These are phyloP conservation scores for Calliscelio sp. DNA, from an alignment of 2,888 invertebrate species.

Conservation along the genomic window DNA sequence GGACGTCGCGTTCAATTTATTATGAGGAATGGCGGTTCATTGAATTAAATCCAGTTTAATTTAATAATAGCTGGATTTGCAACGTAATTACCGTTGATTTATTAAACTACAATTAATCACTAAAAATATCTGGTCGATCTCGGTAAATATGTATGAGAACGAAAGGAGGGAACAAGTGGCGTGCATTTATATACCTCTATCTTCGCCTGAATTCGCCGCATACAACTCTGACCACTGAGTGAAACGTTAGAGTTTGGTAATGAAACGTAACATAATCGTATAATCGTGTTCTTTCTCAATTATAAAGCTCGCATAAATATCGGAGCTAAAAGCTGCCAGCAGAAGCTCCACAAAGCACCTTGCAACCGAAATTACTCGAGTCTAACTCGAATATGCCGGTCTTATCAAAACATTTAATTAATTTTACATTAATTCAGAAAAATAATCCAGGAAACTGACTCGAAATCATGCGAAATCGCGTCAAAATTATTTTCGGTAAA, in stretches of 20 bases:
- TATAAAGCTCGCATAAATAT: slow-evolving; percentile 46
- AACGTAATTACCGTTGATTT: slow-evolving; percentile 31
- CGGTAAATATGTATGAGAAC: slow-evolving; percentile 32
- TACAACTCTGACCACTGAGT: slow-evolving; percentile 23
- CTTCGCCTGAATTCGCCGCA: slow-evolving; percentile 18
- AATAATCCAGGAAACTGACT: not conserved
- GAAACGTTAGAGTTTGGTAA: slow-evolving; percentile 43
- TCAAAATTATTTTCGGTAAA: slow-evolving; percentile 21
- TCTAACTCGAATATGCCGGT: not conserved
- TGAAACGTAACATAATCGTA: slow-evolving; percentile 51
- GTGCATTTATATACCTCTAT: slow-evolving; percentile 28
- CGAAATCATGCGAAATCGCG: slow-evolving; percentile 11
- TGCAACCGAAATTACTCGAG: not conserved
- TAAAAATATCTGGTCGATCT: slow-evolving; percentile 33
- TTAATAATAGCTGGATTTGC: slow-evolving; percentile 5
- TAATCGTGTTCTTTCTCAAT: slow-evolving; percentile 49
- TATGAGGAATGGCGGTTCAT: slow-evolving; percentile 13
- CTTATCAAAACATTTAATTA: slow-evolving; percentile 28
- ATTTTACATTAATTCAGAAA: slow-evolving; percentile 12
- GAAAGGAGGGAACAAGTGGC: slow-evolving; percentile 15
- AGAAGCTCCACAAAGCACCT: slow-evolving; percentile 4
- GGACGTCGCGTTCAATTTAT: slow-evolving; percentile 8
- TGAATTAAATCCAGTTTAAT: slow-evolving; percentile 17
- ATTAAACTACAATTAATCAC: slow-evolving; percentile 46
- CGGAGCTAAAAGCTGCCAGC: slow-evolving; percentile 29